Conservation (phyloP, 1,140 invertebrate species). For the Dreissena rostriformis region DNA sequence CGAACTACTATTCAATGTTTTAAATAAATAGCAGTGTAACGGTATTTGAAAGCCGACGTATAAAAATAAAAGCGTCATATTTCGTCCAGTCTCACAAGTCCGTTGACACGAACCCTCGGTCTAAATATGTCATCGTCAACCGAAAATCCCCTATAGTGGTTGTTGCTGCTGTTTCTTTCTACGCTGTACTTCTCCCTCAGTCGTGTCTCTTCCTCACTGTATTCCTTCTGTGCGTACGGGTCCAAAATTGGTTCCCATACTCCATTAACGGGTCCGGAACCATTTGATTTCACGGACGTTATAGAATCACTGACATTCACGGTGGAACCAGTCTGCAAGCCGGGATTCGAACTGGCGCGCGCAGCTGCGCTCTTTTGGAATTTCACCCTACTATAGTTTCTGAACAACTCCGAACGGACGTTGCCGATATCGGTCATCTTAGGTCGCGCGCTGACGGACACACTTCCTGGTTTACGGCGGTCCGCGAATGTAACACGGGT, state of each 20-base stretch:
- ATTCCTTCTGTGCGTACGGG: constrained; percentile 29
- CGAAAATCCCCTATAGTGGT: constrained; percentile 36
- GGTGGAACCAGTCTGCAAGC: not conserved
- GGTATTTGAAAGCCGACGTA: no score
- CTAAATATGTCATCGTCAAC: constrained; percentile 14
- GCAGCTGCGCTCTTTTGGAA: constrained; percentile 7
- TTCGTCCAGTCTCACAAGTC: constrained; percentile 42
- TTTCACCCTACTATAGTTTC: not conserved
- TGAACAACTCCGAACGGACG: constrained; percentile 3
- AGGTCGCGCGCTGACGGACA: constrained; percentile 32
- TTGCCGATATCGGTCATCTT: constrained; percentile 49
- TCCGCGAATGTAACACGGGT: constrained; percentile 35
- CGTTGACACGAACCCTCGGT: constrained; percentile 9
- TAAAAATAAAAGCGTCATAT: not conserved
- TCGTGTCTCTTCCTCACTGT: not conserved
- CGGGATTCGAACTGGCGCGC: not conserved
- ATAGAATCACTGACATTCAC: constrained; percentile 15
- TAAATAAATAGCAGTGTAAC: no score
- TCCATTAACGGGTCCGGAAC: constrained; percentile 33
- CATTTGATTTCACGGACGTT: constrained; percentile 27
- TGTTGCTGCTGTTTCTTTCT: not conserved
- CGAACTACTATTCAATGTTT: no score
- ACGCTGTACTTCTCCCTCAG: no score
- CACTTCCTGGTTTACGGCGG: constrained; percentile 3
- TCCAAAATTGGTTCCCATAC: constrained; percentile 50